A percentile compares a stretch with the other conserved stretches of the same genome.
phyloP scores from a whole-genome alignment of 2,888 invertebrate species.

The Volucella inanis region DNA sequence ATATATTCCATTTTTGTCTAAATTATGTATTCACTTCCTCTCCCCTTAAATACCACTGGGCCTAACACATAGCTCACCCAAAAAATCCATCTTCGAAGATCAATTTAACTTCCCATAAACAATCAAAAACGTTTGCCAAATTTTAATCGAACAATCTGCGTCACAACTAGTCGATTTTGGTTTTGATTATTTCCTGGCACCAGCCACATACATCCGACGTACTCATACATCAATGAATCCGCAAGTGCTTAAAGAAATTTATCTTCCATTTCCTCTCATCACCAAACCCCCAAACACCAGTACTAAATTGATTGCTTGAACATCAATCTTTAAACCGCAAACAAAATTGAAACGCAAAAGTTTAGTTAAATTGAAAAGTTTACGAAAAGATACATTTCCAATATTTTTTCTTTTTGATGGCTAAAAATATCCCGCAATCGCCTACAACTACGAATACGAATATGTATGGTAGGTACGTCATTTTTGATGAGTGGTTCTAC shows the following conservation, averaged over 20 bases:
- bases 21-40: slow-evolving; percentile 15
- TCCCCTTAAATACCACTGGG: slow-evolving; percentile 13
- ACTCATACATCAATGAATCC: not conserved
- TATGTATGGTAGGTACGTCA: slow-evolving; percentile 58
- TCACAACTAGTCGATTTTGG: slow-evolving; percentile 26
- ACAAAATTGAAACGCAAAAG: slow-evolving; percentile 24
- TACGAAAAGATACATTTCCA: slow-evolving; percentile 35
- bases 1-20: not conserved
- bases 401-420: slow-evolving; percentile 16
- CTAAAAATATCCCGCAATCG: slow-evolving; percentile 60
- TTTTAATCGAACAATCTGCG: slow-evolving; percentile 42
- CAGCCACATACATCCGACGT: not conserved
- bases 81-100: slow-evolving; percentile 18
- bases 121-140: slow-evolving; percentile 27
- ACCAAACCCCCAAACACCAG: not conserved
- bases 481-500: slow-evolving; percentile 25
- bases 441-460: not conserved
- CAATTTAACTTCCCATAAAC: slow-evolving; percentile 30
- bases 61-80: slow-evolving; percentile 37
- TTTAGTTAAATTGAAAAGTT: not conserved
- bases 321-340: slow-evolving; percentile 57
- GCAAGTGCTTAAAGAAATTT: slow-evolving; percentile 1
- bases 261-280: slow-evolving; percentile 22
- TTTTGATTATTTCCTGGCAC: slow-evolving; percentile 42
- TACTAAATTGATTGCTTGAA: slow-evolving; percentile 48